phyloP scores from a whole-genome alignment of 2,797 vertebrate species.

The Sphaeramia orbicularis region DNA sequence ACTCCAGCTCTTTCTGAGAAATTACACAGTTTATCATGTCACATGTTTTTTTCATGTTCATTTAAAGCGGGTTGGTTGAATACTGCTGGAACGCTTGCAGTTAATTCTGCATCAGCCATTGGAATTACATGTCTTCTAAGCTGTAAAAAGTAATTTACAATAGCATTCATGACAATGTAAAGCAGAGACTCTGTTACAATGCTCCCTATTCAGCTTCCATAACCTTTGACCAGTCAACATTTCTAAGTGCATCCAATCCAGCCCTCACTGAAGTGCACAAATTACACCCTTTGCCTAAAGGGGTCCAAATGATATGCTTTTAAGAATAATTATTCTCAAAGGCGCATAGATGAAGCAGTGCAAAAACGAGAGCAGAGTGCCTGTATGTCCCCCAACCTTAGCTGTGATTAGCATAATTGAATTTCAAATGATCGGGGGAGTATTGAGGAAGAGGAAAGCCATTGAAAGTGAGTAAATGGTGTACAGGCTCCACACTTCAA shows the following conservation, averaged over 20 bases:
- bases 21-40: background rate
- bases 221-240: constrained; percentile 53
- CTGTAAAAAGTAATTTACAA: background rate
- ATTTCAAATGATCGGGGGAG: constrained; percentile 79
- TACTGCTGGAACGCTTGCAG: background rate
- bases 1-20: no score
- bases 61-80: background rate
- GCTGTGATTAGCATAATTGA: constrained; percentile 83
- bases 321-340: constrained; percentile 80
- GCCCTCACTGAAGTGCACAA: constrained; percentile 45
- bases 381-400: constrained; percentile 69
- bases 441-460: constrained; percentile 67
- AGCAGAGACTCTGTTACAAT: background rate
- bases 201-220: constrained; percentile 24
- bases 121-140: background rate
- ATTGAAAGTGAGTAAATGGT: constrained; percentile 68
- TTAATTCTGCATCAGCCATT: background rate
- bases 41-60: background rate
- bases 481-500: constrained; percentile 55
- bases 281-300: constrained; percentile 57
- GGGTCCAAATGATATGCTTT: constrained; percentile 75
- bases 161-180: constrained; percentile 9
- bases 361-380: constrained; percentile 49
- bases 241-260: constrained; percentile 53
- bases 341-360: constrained; percentile 57